Conservation (phyloP, 2,888 invertebrate species). For the Eudemis profundana region DNA sequence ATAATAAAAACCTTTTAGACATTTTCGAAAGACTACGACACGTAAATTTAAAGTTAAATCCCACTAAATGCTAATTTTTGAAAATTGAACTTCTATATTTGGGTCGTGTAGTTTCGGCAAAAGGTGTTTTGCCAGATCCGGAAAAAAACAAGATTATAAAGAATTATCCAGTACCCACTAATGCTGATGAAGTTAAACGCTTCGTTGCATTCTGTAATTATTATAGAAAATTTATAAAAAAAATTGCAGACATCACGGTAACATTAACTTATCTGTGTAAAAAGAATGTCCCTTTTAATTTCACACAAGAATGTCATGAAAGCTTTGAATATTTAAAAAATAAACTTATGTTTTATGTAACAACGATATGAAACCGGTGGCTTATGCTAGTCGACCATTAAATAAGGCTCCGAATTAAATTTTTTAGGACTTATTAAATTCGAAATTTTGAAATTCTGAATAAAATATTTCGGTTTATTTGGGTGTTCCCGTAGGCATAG, state of each 20-base stretch:
- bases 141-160: conserved; percentile 7
- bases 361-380: conserved; percentile 7
- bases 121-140: conserved; percentile 19
- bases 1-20: conserved; percentile 1
- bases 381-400: conserved; percentile 24
- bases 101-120: conserved; percentile 14
- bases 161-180: conserved; percentile 15
- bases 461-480: too few species aligned
- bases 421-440: too few species aligned
- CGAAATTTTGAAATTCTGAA: too few species aligned
- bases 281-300: conserved; percentile 5
- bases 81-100: conserved; percentile 14
- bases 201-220: neutral
- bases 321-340: conserved; percentile 16
- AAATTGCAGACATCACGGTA: conserved; percentile 15
- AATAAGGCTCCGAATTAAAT: too few species aligned
- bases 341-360: conserved; percentile 17
- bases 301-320: conserved; percentile 1
- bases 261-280: conserved; percentile 2
- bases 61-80: neutral
- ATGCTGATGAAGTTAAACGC: conserved; percentile 5
- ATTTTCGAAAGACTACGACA: neutral
- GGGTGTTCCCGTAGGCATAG: too few species aligned
- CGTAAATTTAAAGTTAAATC: neutral
- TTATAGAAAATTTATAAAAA: conserved; percentile 7